These are phyloP conservation scores for Chydorus sphaericus DNA, from an alignment of 2,888 invertebrate genomes.

Conservation along the genomic window DNA sequence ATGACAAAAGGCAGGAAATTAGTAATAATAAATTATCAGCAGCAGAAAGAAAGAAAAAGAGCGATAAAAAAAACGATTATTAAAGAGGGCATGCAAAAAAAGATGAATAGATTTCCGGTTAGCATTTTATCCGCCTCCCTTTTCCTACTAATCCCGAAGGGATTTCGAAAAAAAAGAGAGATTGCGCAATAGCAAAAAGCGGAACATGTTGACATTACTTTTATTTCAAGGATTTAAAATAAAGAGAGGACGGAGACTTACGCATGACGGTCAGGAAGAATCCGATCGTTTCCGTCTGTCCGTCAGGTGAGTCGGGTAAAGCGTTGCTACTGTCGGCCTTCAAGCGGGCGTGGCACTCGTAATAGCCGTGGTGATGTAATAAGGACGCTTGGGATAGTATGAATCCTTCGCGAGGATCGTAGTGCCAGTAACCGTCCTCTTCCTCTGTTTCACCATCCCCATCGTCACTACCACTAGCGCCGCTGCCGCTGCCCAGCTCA, in stretches of 20 bases:
- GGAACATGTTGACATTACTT: no score
- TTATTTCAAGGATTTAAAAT: no score
- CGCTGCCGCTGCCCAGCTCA: conserved; percentile 2
- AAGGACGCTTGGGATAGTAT: conserved; percentile 5
- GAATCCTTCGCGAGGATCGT: conserved; percentile 3
- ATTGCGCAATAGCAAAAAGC: no score
- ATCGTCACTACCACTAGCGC: not conserved
- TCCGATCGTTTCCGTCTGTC: not conserved
- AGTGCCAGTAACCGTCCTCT: not conserved
- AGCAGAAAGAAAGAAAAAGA: not conserved
- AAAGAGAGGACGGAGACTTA: no score
- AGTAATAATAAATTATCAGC: not conserved
- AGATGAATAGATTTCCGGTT: no score
- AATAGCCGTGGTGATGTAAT: conserved; percentile 8
- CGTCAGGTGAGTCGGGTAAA: no score
- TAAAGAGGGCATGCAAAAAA: no score
- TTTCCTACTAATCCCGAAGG: no score
- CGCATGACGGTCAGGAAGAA: not conserved
- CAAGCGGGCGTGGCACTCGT: conserved; percentile 2
- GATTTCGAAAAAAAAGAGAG: no score
- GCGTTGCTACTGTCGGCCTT: not conserved
- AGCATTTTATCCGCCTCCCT: no score
- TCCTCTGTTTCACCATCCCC: not conserved
- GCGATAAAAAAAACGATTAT: no score
- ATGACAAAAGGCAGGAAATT: not conserved